These are phyloP conservation scores for Sebastes schlegelii DNA, from an alignment of 2,113 vertebrate genomes.

Conservation along the genomic window DNA sequence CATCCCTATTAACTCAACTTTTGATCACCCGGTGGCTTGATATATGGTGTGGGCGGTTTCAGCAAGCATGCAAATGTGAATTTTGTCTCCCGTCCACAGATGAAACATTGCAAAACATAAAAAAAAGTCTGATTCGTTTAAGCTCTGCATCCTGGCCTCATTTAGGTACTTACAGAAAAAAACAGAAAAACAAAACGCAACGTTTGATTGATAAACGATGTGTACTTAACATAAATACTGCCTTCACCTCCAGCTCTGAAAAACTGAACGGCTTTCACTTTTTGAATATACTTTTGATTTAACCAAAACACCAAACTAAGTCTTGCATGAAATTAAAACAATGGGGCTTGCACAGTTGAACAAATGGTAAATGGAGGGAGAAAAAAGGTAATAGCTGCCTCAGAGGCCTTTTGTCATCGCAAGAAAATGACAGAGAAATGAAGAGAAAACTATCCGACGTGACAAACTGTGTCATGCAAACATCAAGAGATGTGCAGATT, in stretches of 20 bases:
- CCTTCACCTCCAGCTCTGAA: constrained; percentile 32
- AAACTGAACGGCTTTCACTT: constrained; percentile 55
- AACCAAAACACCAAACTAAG: constrained; percentile 68
- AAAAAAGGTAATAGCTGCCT: constrained; percentile 68
- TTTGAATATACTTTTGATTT: constrained; percentile 68
- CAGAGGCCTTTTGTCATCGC: constrained; percentile 62
- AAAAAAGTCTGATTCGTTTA: constrained; percentile 64
- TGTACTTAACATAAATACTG: constrained; percentile 46
- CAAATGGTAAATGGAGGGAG: constrained; percentile 75
- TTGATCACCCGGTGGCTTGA: constrained; percentile 73
- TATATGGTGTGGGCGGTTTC: constrained; percentile 73
- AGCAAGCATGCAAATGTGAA: constrained; percentile 74
- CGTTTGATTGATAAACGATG: constrained; percentile 52
- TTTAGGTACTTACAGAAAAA: constrained; percentile 43
- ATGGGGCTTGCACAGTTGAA: constrained; percentile 71
- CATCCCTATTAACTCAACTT: constrained; percentile 76
- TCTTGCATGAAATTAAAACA: constrained; percentile 83
- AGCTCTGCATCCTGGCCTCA: constrained; percentile 42
- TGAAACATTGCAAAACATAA: constrained; percentile 68
- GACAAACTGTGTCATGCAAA: constrained; percentile 56
- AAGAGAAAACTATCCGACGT: constrained; percentile 46
- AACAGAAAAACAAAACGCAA: constrained; percentile 15
- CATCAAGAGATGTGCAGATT: constrained; percentile 51
- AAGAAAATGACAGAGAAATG: constrained; percentile 61
- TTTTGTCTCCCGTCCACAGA: constrained; percentile 62